A percentile compares a stretch with the other conserved stretches of the same genome.
These are phyloP conservation scores for Nasonia oneida DNA, from an alignment of 2,888 invertebrate genomes.

Conservation along the genomic window DNA sequence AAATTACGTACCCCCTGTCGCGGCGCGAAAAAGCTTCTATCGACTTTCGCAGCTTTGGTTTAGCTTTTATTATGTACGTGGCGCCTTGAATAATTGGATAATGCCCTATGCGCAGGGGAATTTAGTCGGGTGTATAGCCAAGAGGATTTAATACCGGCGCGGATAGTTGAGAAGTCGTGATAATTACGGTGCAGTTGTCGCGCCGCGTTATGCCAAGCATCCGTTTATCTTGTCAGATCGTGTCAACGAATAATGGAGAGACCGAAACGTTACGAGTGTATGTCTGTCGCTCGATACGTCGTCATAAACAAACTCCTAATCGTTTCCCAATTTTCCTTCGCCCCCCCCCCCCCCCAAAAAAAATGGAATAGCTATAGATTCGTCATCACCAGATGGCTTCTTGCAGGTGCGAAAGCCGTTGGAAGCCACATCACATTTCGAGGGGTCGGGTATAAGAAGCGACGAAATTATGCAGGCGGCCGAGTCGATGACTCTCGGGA, in stretches of 20 bases:
- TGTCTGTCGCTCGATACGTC: neutral
- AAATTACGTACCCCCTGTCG: conserved; percentile 20
- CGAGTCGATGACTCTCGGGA: neutral
- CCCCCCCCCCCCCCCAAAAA: neutral
- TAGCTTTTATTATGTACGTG: neutral
- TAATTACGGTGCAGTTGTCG: neutral
- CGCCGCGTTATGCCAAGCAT: neutral
- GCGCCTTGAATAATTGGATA: conserved; percentile 3
- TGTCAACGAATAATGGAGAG: neutral
- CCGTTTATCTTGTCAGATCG: neutral
- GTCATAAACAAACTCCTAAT: conserved; percentile 5
- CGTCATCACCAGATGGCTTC: conserved; percentile 21
- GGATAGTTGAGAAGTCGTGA: neutral
- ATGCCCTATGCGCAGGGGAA: neutral
- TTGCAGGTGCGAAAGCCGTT: neutral
- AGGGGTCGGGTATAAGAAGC: neutral
- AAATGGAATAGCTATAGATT: neutral
- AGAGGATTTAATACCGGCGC: too few species aligned
- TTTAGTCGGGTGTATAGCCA: neutral
- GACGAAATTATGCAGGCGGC: conserved; percentile 13
- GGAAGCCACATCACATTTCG: neutral
- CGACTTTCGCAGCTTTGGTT: neutral
- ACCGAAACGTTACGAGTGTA: neutral
- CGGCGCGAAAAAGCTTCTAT: neutral
- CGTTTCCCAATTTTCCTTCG: neutral